These are phyloP conservation scores for Eufriesea mexicana DNA, from an alignment of 1,140 invertebrate genomes.

Conservation along the genomic window DNA sequence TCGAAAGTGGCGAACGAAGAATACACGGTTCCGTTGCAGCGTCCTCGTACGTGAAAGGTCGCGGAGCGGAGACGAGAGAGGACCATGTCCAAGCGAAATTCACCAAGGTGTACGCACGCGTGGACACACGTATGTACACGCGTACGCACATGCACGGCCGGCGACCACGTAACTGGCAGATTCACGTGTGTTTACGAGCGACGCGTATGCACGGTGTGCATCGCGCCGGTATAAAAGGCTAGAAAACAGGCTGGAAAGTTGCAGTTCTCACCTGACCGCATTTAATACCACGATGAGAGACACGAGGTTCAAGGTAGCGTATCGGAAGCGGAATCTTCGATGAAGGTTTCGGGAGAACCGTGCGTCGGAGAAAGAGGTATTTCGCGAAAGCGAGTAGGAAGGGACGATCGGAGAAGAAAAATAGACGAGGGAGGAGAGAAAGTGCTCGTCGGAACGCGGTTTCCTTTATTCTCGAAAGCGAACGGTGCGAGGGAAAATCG, in stretches of 20 bases:
- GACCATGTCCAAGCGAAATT: conserved; percentile 41
- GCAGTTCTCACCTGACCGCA: conserved; percentile 77
- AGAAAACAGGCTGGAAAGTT: conserved; percentile 75
- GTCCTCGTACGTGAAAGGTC: conserved; percentile 6
- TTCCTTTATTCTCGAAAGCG: background rate
- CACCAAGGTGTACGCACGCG: background rate
- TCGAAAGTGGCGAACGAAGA: background rate
- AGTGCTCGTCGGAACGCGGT: background rate
- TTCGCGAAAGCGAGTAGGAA: background rate
- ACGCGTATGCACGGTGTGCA: conserved; percentile 20
- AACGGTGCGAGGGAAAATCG: background rate
- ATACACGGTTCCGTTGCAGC: background rate
- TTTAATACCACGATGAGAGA: conserved; percentile 72
- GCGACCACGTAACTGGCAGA: conserved; percentile 42
- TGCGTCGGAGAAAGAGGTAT: background rate
- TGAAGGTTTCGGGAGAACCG: background rate
- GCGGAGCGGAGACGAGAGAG: background rate
- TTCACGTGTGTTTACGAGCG: conserved; percentile 28
- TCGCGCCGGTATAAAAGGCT: conserved; percentile 76
- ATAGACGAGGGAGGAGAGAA: background rate
- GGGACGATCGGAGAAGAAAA: background rate
- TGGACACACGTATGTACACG: background rate
- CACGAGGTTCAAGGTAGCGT: conserved; percentile 77
- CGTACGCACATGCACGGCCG: background rate
- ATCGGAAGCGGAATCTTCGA: background rate